A percentile compares a stretch with the other conserved stretches of the same genome.
Evolutionary conservation across 2,797 vertebrate species (phyloP).

Genomic region (Rhynchonycteris naso): DNA sequence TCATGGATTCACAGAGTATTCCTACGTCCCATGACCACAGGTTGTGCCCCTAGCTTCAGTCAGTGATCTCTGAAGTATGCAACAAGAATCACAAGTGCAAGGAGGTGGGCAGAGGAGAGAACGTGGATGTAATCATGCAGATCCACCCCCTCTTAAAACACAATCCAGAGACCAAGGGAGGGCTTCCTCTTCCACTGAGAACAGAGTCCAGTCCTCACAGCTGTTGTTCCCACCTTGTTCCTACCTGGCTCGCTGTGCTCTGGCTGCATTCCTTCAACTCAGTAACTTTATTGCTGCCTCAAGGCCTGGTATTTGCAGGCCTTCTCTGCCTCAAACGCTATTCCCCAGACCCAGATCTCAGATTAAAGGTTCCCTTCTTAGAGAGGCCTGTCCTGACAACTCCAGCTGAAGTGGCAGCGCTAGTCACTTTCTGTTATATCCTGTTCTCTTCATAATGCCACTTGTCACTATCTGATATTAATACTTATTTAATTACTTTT

Average conservation of each 20-base stretch:
- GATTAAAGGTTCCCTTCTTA: not conserved
- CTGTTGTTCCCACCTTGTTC: not conserved
- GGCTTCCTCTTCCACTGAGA: not conserved
- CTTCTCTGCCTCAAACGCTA: not conserved
- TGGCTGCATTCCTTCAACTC: not conserved
- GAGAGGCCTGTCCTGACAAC: not conserved
- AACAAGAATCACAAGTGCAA: not conserved
- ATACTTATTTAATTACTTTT: not conserved
- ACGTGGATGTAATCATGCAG: not conserved
- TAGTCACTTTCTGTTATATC: not conserved
- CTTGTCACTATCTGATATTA: not conserved
- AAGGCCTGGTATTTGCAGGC: not conserved
- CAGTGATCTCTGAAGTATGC: not conserved
- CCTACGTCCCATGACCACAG: not conserved
- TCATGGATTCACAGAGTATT: not conserved
- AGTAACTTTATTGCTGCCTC: not conserved
- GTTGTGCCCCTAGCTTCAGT: not conserved
- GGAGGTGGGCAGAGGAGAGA: not conserved
- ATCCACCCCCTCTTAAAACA: not conserved
- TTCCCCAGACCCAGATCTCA: not conserved
- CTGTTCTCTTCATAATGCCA: not conserved
- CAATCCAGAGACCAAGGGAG: not conserved
- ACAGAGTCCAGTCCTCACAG: not conserved
- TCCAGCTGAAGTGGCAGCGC: not conserved
- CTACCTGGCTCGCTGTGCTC: not conserved